Percentiles rank a stretch among this genome's conserved stretches.
phyloP scores from a whole-genome alignment of 2,888 invertebrate species.

The Leptinotarsa juncta region DNA sequence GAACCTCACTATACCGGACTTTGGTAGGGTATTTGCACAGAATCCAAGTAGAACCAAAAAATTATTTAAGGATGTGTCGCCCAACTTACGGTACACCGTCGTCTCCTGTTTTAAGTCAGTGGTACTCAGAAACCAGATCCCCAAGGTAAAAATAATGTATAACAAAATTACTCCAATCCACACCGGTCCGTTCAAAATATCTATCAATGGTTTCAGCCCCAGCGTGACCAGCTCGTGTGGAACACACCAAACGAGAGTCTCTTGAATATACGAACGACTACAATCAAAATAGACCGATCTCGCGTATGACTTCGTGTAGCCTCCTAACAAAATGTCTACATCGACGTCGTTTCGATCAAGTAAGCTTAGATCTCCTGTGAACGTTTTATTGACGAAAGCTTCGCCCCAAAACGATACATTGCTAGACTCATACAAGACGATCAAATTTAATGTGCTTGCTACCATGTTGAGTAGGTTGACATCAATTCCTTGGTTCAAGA shows the following conservation, averaged over 20 bases:
- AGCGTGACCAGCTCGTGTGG: slow-evolving; percentile 54
- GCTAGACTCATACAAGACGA: slow-evolving; percentile 41
- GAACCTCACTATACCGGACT: slow-evolving; percentile 44
- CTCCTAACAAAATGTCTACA: slow-evolving; percentile 55
- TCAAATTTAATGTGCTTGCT: slow-evolving; percentile 46
- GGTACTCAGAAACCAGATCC: slow-evolving; percentile 35
- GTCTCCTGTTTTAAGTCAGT: slow-evolving; percentile 22
- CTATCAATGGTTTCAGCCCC: slow-evolving; percentile 36
- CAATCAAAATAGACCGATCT: slow-evolving; percentile 55
- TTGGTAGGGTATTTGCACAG: slow-evolving; percentile 48
- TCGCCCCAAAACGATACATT: slow-evolving; percentile 35
- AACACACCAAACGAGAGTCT: slow-evolving; percentile 59
- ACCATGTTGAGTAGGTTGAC: slow-evolving; percentile 48
- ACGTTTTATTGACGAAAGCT: slow-evolving; percentile 49
- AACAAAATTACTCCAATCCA: slow-evolving; percentile 31
- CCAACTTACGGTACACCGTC: slow-evolving; percentile 35
- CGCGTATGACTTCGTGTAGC: slow-evolving; percentile 55
- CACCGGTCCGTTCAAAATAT: slow-evolving; percentile 32
- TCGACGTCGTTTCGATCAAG: slow-evolving; percentile 54
- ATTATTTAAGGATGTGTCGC: slow-evolving; percentile 42
- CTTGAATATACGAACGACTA: slow-evolving; percentile 57
- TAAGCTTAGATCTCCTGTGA: slow-evolving; percentile 52
- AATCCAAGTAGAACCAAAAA: slow-evolving; percentile 49
- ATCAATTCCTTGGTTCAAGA: slow-evolving; percentile 38
- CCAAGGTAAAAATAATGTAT: slow-evolving; percentile 31